These are phyloP conservation scores for Andrena hattorfiana DNA, from an alignment of 2,888 invertebrate genomes.

Conservation along the genomic window DNA sequence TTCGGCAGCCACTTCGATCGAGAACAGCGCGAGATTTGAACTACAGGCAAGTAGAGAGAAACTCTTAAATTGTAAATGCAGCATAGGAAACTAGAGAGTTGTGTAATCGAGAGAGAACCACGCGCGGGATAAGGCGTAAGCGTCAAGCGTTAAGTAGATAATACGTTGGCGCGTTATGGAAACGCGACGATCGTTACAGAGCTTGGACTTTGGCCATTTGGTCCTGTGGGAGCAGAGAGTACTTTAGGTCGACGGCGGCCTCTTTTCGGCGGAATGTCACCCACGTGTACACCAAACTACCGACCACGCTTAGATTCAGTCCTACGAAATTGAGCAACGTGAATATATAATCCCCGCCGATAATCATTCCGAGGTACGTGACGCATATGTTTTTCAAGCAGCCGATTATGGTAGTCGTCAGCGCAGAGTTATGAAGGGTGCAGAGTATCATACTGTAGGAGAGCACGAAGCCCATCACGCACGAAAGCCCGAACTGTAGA, in stretches of 20 bases:
- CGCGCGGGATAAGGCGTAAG: neutral
- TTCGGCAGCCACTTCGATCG: neutral
- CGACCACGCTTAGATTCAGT: slow-evolving; percentile 96
- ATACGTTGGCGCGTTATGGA: neutral
- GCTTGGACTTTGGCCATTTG: slow-evolving; percentile 81
- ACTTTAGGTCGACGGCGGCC: slow-evolving; percentile 75
- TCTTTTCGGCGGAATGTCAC: slow-evolving; percentile 92
- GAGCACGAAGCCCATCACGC: slow-evolving; percentile 98
- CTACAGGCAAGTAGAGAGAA: neutral
- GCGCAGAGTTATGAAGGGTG: slow-evolving; percentile 98
- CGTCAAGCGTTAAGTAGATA: neutral
- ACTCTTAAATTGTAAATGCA: neutral
- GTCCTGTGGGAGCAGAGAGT: slow-evolving; percentile 76
- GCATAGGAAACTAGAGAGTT: neutral
- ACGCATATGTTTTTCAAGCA: slow-evolving; percentile 99
- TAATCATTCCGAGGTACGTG: slow-evolving; percentile 99
- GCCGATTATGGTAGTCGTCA: slow-evolving; percentile 99
- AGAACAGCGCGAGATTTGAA: neutral
- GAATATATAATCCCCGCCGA: slow-evolving; percentile 99
- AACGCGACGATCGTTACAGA: slow-evolving; percentile 78
- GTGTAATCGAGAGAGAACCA: neutral
- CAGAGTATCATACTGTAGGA: slow-evolving; percentile 98
- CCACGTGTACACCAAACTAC: slow-evolving; percentile 94
- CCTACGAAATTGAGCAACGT: slow-evolving; percentile 97
- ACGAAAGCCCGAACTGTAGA: slow-evolving; percentile 93